Conservation (phyloP, 2,888 invertebrate species). For the Anoncus sp. region DNA sequence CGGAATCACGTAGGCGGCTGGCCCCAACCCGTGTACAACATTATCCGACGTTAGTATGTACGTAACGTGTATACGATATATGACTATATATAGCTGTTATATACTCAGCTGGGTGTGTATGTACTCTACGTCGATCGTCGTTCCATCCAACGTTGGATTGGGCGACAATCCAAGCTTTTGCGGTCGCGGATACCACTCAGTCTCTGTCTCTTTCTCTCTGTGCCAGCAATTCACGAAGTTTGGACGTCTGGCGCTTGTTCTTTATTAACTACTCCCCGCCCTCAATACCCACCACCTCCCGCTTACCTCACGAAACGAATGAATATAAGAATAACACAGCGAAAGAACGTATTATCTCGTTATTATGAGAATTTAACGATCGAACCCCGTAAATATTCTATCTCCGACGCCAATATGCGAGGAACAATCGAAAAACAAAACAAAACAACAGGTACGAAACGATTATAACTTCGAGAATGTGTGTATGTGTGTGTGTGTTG, state of each 20-base stretch:
- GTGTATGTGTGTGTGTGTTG: too few species aligned
- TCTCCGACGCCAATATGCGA: constrained; percentile 2
- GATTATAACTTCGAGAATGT: constrained; percentile 38
- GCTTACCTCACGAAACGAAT: constrained; percentile 4
- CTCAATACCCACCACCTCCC: not conserved
- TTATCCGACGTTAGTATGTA: constrained; percentile 39
- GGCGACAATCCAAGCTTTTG: constrained; percentile 50
- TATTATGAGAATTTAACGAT: constrained; percentile 42
- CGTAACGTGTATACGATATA: constrained; percentile 17
- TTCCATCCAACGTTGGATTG: constrained; percentile 38
- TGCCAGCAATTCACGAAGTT: constrained; percentile 11
- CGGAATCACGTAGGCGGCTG: constrained; percentile 57
- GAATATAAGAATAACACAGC: constrained; percentile 28
- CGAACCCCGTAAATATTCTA: constrained; percentile 40
- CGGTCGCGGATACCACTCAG: not conserved
- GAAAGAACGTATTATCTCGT: constrained; percentile 21
- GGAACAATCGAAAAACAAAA: constrained; percentile 5
- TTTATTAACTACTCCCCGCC: constrained; percentile 32
- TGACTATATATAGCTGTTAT: constrained; percentile 42
- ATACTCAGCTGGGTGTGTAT: constrained; percentile 65
- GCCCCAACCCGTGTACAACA: constrained; percentile 49
- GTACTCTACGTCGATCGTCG: constrained; percentile 55
- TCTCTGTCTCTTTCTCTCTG: not conserved
- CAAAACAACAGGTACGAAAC: constrained; percentile 4
- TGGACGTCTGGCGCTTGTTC: constrained; percentile 46